Evolutionary conservation across 2,113 vertebrate genomes (phyloP).

Genomic region (Heteronetta atricapilla): DNA sequence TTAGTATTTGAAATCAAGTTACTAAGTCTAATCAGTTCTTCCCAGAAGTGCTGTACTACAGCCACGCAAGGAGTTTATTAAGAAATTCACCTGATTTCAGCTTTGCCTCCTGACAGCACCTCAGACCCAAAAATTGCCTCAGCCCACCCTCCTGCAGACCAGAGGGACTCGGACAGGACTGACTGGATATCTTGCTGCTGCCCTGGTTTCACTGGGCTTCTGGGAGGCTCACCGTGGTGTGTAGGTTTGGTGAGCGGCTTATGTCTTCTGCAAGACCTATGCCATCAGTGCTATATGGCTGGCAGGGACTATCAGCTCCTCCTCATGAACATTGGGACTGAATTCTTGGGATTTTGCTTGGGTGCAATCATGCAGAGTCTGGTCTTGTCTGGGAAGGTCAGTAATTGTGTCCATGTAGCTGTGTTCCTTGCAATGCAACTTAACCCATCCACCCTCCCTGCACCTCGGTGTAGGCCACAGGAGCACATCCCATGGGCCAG

Average conservation of each 20-base stretch:
- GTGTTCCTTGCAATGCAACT: accelerated
- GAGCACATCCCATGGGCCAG: accelerated
- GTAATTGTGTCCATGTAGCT: accelerated
- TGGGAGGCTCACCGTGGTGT: background rate
- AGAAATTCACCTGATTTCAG: background rate
- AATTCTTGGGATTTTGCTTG: background rate
- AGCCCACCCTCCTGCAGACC: no score
- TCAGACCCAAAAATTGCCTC: background rate
- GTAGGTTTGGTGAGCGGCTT: background rate
- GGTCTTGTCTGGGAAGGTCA: background rate
- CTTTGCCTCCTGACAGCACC: background rate
- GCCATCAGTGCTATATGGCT: accelerated
- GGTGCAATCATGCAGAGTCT: background rate
- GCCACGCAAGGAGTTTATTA: background rate
- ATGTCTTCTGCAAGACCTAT: background rate
- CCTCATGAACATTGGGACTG: background rate
- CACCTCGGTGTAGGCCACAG: background rate
- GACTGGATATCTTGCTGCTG: background rate
- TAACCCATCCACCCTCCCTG: no score
- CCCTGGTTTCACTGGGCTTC: background rate
- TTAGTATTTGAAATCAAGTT: constrained; percentile 58
- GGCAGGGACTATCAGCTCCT: background rate
- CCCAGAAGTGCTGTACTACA: constrained; percentile 41
- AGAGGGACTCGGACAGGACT: background rate
- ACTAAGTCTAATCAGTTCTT: constrained; percentile 44